Base-by-base conservation (phyloP, 2,888 invertebrate species). In the Tiphia femorata region DNA sequence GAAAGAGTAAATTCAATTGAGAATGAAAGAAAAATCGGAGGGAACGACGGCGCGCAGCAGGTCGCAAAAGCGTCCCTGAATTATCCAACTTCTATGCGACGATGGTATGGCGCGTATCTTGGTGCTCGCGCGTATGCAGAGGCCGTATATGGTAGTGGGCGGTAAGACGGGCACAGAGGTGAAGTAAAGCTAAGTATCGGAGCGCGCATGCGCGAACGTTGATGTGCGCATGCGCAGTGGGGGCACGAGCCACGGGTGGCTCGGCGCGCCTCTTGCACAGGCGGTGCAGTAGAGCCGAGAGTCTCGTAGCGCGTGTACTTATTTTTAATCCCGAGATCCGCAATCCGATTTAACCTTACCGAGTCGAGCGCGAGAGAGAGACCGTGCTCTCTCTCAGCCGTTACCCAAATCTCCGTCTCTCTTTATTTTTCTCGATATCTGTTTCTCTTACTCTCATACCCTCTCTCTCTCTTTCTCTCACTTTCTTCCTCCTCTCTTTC, bases 141-240 rank as follows among this genome's bases (percentile, higher is more conserved):
- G 78, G 72, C 80, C 80, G 80, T 81, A 81, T 80, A 80, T 79
- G 80, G 80, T 76, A 79, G 80, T 80, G 79, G 80, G 80, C 78
- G 80, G 80, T 74, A 78, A 73, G 64, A 58, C 63, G 49, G 47
- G 53, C 58, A 25, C 54, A 46, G 21, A 41, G 54, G 56, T 44
- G 25, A 38, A 43, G 57, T 47, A 48, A 44, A 44, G 54, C 49
- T 47, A 25, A n/a, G n/a, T n/a, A n/a, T n/a, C n/a, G n/a, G n/a
- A n/a, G 33, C 5, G 20, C 61, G 64, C 55, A 51, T 62, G 67
- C 64, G 61, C 43, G 41, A 44, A 41, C 17, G 14, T 19, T 19
- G 33, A 42, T 4, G 30, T 3, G 55, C 69, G 73, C 71, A 70
- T 61, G 72, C 70, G 70, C 42, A 33, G 8, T 19, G 30, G 37